Evolutionary conservation across 2,797 vertebrate species (phyloP).

Genomic region (Coendou prehensilis): DNA sequence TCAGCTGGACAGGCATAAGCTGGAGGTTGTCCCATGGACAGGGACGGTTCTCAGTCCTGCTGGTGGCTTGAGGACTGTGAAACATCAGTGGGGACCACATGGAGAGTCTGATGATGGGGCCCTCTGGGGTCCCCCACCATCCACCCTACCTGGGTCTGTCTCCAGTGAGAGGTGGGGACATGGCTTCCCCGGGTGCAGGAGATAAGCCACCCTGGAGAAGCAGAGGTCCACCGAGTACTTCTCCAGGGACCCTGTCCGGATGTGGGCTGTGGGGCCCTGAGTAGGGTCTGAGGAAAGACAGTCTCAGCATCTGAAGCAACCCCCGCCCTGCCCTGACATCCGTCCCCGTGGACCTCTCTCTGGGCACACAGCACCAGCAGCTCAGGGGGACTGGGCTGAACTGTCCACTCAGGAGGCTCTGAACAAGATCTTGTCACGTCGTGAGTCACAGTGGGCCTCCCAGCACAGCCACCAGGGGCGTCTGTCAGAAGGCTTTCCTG

Average conservation of each 20-base stretch:
- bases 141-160: neutral
- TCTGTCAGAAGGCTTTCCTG: neutral
- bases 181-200: neutral
- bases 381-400: neutral
- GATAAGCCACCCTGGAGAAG: neutral
- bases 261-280: neutral
- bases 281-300: neutral
- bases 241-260: neutral
- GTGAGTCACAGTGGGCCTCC: neutral
- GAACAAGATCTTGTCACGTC: neutral
- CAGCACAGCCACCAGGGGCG: neutral
- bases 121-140: neutral
- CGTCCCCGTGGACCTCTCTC: neutral
- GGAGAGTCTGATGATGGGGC: neutral
- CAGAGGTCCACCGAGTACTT: neutral
- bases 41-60: neutral
- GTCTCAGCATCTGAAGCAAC: neutral
- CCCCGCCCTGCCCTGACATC: accelerated
- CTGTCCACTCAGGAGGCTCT: neutral
- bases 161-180: neutral
- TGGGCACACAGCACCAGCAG: neutral
- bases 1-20: neutral
- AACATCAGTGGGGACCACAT: too few species aligned
- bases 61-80: neutral
- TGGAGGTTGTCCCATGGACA: accelerated